Base-by-base conservation (phyloP, 1,140 invertebrate species). In the Neotoxoptera formosana region DNA sequence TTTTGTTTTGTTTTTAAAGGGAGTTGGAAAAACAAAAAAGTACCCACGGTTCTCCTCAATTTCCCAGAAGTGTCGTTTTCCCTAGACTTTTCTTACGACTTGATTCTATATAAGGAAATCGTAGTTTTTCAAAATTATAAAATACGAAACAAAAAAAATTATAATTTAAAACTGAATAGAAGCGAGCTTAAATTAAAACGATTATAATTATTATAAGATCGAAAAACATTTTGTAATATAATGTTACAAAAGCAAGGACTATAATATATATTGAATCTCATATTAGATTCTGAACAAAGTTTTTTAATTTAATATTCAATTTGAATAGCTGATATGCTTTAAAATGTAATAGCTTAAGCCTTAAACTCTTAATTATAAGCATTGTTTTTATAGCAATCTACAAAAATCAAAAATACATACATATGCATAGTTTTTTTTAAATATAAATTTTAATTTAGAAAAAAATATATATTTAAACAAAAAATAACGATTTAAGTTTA, bases 31-130 rank as follows among this genome's bases (percentile, higher is more conserved):
- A 51, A 48, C 11, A 47, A 92, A 83, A 91, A 47, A 76, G 17
- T 91, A 76, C 3, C 90, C n/a, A 81, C 30, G n/a, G 51, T 83
- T 41, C n/a, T 45, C 67, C 34, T 51, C 81, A 92, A 92, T 92
- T 92, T 92, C 90, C 90, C 90, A 83, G 34, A 92, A 76, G 90
- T 92, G 47, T 92, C 67, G 67, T 92, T 81, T 91, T 67, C 41
- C 9, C 14, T 20, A 91, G 60, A 91, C 41, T 76, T n/a, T 45
- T 21, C 90, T 67, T 53, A 53, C 2, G n/a, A 51, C 7, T 53
- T 53, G 87, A 53, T 89, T 53, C 21, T 89, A 34, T 87, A 8
- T 4, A 20, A 9, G 9, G 8, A 88, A 34, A 88, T 34, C n/a
- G 9, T 36, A 34, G n/a, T 14, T 88, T 88, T 34, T 41, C 36